Percentiles rank a stretch among this genome's conserved stretches.
phyloP scores from a whole-genome alignment of 2,888 invertebrate genomes.

The Digitonthophagus gazella region DNA sequence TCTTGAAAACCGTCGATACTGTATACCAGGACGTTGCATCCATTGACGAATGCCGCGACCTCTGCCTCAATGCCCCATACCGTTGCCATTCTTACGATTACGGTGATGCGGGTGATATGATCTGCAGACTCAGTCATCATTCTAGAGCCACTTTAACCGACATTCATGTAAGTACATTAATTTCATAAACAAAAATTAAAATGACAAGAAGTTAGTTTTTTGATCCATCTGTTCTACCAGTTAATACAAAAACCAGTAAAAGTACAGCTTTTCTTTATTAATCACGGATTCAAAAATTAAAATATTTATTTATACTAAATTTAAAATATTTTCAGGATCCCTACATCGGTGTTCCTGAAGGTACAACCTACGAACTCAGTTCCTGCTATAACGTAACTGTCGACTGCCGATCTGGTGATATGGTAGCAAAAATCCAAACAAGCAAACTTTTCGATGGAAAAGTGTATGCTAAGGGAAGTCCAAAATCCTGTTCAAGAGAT shows the following conservation, averaged over 20 bases:
- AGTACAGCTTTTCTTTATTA: no score
- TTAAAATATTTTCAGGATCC: conserved; percentile 77
- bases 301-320: conserved; percentile 16
- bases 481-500: conserved; percentile 88
- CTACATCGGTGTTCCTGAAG: conserved; percentile 86
- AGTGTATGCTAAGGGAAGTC: conserved; percentile 92
- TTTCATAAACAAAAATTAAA: neutral
- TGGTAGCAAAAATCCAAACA: conserved; percentile 90
- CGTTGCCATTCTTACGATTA: conserved; percentile 92
- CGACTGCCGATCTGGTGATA: conserved; percentile 88
- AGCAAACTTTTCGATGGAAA: conserved; percentile 91
- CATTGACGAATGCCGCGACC: conserved; percentile 82
- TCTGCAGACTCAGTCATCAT: conserved; percentile 90
- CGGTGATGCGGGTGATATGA: conserved; percentile 90
- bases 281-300: neutral
- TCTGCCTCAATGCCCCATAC: conserved; percentile 86
- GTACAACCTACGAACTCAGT: conserved; percentile 86
- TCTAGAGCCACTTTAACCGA: conserved; percentile 84
- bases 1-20: conserved; percentile 90
- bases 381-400: conserved; percentile 94
- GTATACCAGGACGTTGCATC: conserved; percentile 88
- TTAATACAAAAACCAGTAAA: no score
- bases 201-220: neutral
- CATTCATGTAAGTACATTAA: conserved; percentile 64
- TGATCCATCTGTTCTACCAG: no score